Conservation (phyloP, 2,113 vertebrate species). For the Pungitius pungitius region DNA sequence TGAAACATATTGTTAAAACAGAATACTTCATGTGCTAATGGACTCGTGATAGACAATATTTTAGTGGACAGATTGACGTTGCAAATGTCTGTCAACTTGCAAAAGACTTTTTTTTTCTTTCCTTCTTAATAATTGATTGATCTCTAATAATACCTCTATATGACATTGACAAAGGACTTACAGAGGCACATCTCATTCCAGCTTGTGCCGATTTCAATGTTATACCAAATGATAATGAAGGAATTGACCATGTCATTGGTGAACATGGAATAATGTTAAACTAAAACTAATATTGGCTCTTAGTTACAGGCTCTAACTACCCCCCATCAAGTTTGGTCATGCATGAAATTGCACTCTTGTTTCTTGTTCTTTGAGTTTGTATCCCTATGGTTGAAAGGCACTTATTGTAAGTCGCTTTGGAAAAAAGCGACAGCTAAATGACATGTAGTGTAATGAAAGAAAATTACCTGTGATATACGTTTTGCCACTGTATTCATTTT, state of each 20-base stretch:
- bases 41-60: not conserved
- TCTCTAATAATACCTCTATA: not conserved
- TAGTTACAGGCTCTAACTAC: not conserved
- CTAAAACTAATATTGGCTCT: not conserved
- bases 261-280: not conserved
- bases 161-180: not conserved
- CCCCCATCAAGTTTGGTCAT: not conserved
- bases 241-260: not conserved
- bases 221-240: not conserved
- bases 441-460: too few species aligned
- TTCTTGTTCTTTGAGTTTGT: too few species aligned
- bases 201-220: not conserved
- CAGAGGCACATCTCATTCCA: not conserved
- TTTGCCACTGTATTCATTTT: constrained; percentile 23
- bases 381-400: too few species aligned
- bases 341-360: too few species aligned
- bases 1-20: constrained; percentile 6
- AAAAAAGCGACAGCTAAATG: too few species aligned
- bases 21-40: not conserved
- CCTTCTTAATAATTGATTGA: not conserved
- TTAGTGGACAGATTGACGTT: not conserved
- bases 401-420: too few species aligned
- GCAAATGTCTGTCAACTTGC: not conserved
- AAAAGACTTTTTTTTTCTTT: not conserved
- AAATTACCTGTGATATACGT: constrained; percentile 5